These are phyloP conservation scores for Myopa testacea DNA, from an alignment of 2,888 invertebrate species.

Conservation along the genomic window DNA sequence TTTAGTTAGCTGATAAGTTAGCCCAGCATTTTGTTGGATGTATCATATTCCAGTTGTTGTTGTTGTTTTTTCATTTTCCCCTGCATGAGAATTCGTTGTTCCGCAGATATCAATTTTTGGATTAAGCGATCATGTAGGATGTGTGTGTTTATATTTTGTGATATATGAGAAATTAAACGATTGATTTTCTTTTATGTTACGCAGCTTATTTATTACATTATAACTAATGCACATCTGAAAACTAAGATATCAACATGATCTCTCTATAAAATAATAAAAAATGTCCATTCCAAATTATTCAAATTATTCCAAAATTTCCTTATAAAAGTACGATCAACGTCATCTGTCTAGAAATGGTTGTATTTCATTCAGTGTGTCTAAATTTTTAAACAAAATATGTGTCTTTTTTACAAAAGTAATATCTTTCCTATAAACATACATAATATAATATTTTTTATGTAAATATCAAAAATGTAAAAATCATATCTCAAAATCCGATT, in stretches of 20 bases:
- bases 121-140: not conserved
- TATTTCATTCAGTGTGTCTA: too few species aligned
- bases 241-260: not conserved
- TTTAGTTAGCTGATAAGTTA: constrained; percentile 18
- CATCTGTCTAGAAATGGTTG: not conserved
- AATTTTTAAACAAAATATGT: too few species aligned
- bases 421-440: too few species aligned
- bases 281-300: too few species aligned
- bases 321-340: not conserved
- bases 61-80: not conserved
- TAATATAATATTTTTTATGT: too few species aligned
- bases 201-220: too few species aligned
- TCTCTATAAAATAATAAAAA: not conserved
- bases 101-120: not conserved
- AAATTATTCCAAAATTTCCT: not conserved
- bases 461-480: too few species aligned
- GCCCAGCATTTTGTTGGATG: not conserved
- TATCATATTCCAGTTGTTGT: constrained; percentile 15
- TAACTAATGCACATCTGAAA: not conserved
- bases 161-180: not conserved
- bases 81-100: constrained; percentile 22
- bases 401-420: too few species aligned
- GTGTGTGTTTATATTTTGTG: not conserved
- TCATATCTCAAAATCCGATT: not conserved
- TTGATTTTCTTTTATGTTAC: not conserved